Evolutionary conservation across 2,113 vertebrate genomes (phyloP), one percentile per base, ranked within the genome.

Genomic region (Colistium nudipinnis): DNA sequence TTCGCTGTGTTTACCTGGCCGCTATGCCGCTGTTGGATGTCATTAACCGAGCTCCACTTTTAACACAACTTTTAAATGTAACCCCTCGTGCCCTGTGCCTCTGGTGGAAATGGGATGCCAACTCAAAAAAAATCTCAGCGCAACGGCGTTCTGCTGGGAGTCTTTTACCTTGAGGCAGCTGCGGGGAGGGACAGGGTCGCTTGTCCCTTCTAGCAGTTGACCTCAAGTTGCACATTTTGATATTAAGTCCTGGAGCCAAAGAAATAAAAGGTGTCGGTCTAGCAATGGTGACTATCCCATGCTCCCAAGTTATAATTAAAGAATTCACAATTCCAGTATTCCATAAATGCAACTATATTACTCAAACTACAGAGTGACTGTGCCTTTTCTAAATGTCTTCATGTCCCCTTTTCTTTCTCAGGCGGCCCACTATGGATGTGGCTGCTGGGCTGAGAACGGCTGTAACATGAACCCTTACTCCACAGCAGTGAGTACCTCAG

Each of bases 401-500:
- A 54, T 65, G 36, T 28, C 31, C 28, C 45, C 45, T 47, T 17
- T 72, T 52, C 90, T 69, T 87, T 62, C 65, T 30, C 74, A 99
- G 98, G 98, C 98, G 90, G 96, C 98, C 94, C 96, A 98, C 89
- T 99, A 98, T 87, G 97, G 97, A 86, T 99, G 98, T 93, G 97
- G 98, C 82, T 99, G 97, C 93, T 99, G 98, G 98, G 98, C 98
- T 92, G 96, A 99, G 92, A 98, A 99, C 72, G 93, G 94, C 76
- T 94, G 94, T 91, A 93, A 94, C 83, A 92, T 94, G 84, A 97
- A 94, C 70, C 92, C 96, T 88, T 98, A 98, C 83, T 97, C 96
- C 78, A 98, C 97, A 94, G 98, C 97, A 95, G 97, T 98, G 95
- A 99, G 98, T 96, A 99, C 97, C 92, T 99, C 98, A 98, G 98